Evolutionary conservation across 2,113 vertebrate genomes (phyloP).

Genomic region (Xenotilapia leptura): DNA sequence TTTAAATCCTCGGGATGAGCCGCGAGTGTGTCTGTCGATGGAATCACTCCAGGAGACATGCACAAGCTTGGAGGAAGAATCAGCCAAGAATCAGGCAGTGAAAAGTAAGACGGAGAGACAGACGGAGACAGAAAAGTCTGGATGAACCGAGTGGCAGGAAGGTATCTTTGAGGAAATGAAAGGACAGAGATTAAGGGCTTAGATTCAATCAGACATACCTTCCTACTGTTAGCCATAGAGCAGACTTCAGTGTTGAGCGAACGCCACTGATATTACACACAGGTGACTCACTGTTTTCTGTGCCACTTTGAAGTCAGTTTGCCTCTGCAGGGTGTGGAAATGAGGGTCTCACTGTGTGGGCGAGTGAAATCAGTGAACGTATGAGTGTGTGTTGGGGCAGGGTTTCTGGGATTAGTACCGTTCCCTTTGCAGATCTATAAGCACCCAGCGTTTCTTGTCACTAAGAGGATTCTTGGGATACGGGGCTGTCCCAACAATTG

Average conservation of each 20-base stretch:
- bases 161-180: slow-evolving; percentile 22
- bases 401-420: slow-evolving; percentile 36
- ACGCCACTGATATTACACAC: not conserved
- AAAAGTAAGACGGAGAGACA: not conserved
- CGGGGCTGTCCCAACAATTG: slow-evolving; percentile 39
- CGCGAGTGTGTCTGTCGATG: slow-evolving; percentile 18
- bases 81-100: not conserved
- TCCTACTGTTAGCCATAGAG: not conserved
- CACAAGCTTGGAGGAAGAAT: not conserved
- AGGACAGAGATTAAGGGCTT: not conserved
- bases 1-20: slow-evolving; percentile 43
- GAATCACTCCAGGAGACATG: slow-evolving; percentile 26
- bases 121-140: not conserved
- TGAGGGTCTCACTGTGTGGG: slow-evolving; percentile 10
- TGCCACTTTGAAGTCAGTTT: slow-evolving; percentile 13
- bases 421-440: slow-evolving; percentile 36
- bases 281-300: slow-evolving; percentile 28
- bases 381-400: not conserved
- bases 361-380: not conserved
- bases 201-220: slow-evolving; percentile 28
- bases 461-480: slow-evolving; percentile 64
- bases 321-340: slow-evolving; percentile 30
- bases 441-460: slow-evolving; percentile 39
- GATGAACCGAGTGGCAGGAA: not conserved
- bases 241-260: not conserved